These are phyloP conservation scores for Macrotis lagotis DNA, from an alignment of 2,113 vertebrate genomes.

Conservation along the genomic window DNA sequence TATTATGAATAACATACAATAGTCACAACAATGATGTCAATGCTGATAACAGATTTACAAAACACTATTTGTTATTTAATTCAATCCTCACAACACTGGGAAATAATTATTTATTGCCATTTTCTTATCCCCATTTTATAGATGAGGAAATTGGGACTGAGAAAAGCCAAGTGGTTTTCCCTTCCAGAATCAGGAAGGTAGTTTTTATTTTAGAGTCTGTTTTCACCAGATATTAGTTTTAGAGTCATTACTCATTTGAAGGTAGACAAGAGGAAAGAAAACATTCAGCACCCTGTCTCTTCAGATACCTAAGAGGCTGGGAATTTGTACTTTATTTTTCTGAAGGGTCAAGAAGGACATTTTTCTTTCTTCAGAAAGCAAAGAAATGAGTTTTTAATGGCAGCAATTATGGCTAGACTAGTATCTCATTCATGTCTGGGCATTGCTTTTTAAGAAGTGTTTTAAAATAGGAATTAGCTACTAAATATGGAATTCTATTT, in stretches of 20 bases:
- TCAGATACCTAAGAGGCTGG: background rate
- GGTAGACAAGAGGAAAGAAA: conserved; percentile 36
- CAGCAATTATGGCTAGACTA: conserved; percentile 20
- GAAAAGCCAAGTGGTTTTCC: background rate
- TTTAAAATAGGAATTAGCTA: conserved; percentile 20
- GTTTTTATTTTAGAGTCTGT: conserved; percentile 38
- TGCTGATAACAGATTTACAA: too few species aligned
- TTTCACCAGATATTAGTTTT: conserved; percentile 27
- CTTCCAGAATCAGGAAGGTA: background rate
- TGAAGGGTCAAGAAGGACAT: conserved; percentile 36
- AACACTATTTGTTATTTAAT: too few species aligned
- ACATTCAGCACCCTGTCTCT: conserved; percentile 37
- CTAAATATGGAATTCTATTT: conserved; percentile 21
- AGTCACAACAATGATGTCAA: background rate
- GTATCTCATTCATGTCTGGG: background rate
- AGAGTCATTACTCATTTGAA: conserved; percentile 9
- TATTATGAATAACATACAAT: background rate
- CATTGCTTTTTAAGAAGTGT: conserved; percentile 42
- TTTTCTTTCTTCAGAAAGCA: conserved; percentile 44
- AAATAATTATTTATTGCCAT: background rate
- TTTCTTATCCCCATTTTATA: background rate
- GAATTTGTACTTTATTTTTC: conserved; percentile 31
- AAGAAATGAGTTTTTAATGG: background rate
- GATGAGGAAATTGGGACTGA: background rate
- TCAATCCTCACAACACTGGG: background rate